A percentile compares a stretch with the other conserved stretches of the same genome.
Conservation (phyloP, 2,888 invertebrate species). For the Cynaeus angustus region DNA sequence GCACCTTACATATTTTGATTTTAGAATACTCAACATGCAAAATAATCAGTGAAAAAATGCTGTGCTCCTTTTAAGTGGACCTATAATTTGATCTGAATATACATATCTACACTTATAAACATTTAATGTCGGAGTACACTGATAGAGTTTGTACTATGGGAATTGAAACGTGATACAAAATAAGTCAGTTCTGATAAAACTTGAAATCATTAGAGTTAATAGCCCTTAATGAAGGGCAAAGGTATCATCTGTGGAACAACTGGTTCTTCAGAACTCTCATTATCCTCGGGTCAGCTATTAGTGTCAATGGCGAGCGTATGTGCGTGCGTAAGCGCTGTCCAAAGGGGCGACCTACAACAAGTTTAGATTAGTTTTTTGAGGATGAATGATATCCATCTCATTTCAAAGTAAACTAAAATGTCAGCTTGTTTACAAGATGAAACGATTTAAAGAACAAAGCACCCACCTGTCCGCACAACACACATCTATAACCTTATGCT, state of each 20-base stretch:
- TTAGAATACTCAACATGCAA: not conserved
- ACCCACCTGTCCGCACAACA: slow-evolving; percentile 66
- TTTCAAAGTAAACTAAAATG: too few species aligned
- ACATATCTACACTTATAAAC: slow-evolving; percentile 2
- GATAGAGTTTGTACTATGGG: slow-evolving; percentile 3
- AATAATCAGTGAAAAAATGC: not conserved
- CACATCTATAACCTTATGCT: slow-evolving; percentile 65
- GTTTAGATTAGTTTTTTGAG: slow-evolving; percentile 16
- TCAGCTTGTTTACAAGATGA: too few species aligned
- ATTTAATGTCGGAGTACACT: not conserved
- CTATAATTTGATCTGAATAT: not conserved
- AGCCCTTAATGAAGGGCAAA: slow-evolving; percentile 65
- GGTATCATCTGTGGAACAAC: slow-evolving; percentile 68
- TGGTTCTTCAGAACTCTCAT: slow-evolving; percentile 60
- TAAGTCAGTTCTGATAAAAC: slow-evolving; percentile 20
- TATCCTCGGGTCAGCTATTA: slow-evolving; percentile 67
- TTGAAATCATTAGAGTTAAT: slow-evolving; percentile 51
- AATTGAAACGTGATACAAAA: slow-evolving; percentile 7
- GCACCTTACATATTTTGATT: not conserved
- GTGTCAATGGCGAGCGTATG: slow-evolving; percentile 72
- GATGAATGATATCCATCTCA: too few species aligned
- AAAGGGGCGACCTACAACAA: slow-evolving; percentile 82
- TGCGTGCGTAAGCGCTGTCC: slow-evolving; percentile 87
- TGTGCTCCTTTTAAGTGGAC: not conserved
- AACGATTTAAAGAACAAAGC: not conserved